Evolutionary conservation across 2,888 invertebrate genomes (phyloP), one percentile per base, ranked within the genome.

Genomic region (Steinernema carpocapsae): DNA sequence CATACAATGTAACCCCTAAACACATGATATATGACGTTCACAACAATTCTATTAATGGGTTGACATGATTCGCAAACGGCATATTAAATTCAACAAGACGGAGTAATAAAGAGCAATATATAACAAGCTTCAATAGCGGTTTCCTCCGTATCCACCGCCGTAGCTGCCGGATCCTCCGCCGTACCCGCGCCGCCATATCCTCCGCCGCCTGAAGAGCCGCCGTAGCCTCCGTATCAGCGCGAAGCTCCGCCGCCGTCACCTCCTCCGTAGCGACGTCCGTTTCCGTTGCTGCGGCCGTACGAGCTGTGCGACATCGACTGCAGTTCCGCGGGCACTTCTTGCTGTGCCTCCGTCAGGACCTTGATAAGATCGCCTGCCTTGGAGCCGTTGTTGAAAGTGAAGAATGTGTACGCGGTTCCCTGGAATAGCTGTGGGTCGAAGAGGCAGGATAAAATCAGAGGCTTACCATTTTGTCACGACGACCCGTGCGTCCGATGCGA

Each of bases 401-500:
- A 96, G 89, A 95, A 95, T 4, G 97, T 96, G 89, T 96, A 97
- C 0, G 97, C 95, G 10, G 96, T 96, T 72, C 85, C 83, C 82
- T 82, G 73, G 94, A 80, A 97, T 92, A 7, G 95, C 95, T 22
- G 95, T 95, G 82, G 95, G 56, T 45, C 96, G 95, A 10, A 19
- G 89, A 97, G 97, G 29, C 14, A 45, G 46, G 43, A 43, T 32
- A 37, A 32, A 51, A 46, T 19, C 19, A 17, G 83, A 96, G 92
- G 89, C n/a, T 48, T 48, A 82, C 83, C 94, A 93, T 92, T 87
- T 94, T 94, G 87, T 94, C 93, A 85, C 94, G 94, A 80, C 97
- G 92, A 7, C 95, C 95, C 22, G 95, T 95, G 82, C 95, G 64
- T 45, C 96, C 95, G 89, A 97, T 97, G 83, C 96, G 92, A 89